Evolutionary conservation across 2,888 invertebrate genomes (phyloP).

Genomic region (Ormyrus labotus): DNA sequence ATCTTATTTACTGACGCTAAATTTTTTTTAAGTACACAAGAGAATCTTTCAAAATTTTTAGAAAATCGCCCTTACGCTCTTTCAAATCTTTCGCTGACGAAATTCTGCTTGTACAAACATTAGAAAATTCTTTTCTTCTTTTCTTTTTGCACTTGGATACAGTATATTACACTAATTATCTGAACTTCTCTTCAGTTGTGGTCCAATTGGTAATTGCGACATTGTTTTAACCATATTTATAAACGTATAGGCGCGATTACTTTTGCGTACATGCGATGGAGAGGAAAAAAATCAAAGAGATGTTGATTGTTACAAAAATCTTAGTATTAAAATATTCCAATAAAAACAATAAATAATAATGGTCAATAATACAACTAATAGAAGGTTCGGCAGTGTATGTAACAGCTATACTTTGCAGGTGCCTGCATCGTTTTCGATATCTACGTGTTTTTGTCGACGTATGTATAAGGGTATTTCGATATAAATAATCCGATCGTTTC

Average conservation of each 20-base stretch:
- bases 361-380: slow-evolving; percentile 73
- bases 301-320: slow-evolving; percentile 74
- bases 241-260: background rate
- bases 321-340: slow-evolving; percentile 76
- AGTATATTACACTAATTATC: slow-evolving; percentile 37
- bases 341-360: slow-evolving; percentile 76
- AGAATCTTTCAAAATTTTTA: slow-evolving; percentile 35
- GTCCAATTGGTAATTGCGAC: slow-evolving; percentile 7
- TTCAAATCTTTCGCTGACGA: slow-evolving; percentile 3
- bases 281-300: slow-evolving; percentile 55
- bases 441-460: slow-evolving; percentile 61
- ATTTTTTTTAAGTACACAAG: slow-evolving; percentile 39
- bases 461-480: slow-evolving; percentile 59
- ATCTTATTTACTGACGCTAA: slow-evolving; percentile 34
- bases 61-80: slow-evolving; percentile 31
- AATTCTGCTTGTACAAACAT: slow-evolving; percentile 34
- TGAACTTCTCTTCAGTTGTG: slow-evolving; percentile 44
- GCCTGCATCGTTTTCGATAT: slow-evolving; percentile 60
- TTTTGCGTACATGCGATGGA: slow-evolving; percentile 14
- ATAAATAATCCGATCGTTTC: slow-evolving; percentile 59
- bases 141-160: slow-evolving; percentile 10
- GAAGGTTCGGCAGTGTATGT: slow-evolving; percentile 75
- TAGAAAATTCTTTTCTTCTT: slow-evolving; percentile 41
- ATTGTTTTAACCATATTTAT: slow-evolving; percentile 6
- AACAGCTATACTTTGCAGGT: slow-evolving; percentile 64